Base-by-base conservation (phyloP, 1,140 invertebrate genomes). In the Bombus impatiens region DNA sequence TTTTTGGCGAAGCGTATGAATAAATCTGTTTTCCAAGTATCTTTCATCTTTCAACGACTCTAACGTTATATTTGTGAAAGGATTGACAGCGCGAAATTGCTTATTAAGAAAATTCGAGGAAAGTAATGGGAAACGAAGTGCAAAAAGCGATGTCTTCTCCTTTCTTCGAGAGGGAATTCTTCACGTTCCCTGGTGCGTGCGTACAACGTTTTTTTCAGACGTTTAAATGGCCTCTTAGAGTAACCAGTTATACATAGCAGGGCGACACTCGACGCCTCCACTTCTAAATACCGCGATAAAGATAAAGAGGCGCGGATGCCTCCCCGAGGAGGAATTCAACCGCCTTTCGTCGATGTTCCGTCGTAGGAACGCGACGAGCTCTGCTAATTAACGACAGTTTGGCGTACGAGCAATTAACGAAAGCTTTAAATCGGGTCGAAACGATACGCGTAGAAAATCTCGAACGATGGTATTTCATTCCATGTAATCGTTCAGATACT, bases 361-460 rank as follows among this genome's bases (percentile, higher is more conserved):
- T 53, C 47, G 47, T 53, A 53, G 47, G 37, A 62, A 42, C 22
- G 37, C 35, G 37, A 35, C 42, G 28, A 65, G 82, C 76, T 87
- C 82, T 8, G 83, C 79, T 89, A 89, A 89, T 89, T 89, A 89
- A 65, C 79, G n/a, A 12, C 57, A 68, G 78, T 88, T 89, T 79
- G 62, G 83, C 78, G 74, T 59, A 86, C 59, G 78, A 44, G 68
- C 71, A 79, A 89, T 89, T 89, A 89, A 82, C 84, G 57, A 47
- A 70, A 47, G 57, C 78, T 72, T 82, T 67, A 57, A 88, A n/a
- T 12, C 40, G 42, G 18, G n/a, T 25, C 28, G 18, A 6, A 47
- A 25, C 13, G 47, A 22, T 53, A 53, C 47, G 47, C 18, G 47
- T 53, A 22, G 47, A 53, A 53, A 53, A 22, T 53, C 47, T 53